Base-by-base conservation (phyloP, 2,797 vertebrate species). In the Varecia variegata region DNA sequence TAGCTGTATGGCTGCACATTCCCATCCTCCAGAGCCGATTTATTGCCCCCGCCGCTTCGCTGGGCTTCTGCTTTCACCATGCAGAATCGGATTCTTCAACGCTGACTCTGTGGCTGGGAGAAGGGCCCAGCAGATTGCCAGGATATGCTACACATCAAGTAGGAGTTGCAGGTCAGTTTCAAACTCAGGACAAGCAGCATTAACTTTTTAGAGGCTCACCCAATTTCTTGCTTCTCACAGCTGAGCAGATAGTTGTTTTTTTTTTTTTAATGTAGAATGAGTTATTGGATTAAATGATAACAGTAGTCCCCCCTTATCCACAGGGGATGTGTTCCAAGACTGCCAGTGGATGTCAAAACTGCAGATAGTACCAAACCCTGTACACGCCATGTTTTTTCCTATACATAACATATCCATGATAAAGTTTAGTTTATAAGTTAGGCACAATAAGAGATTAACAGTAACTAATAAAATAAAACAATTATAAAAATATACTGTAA, bases 51-150 rank as follows among this genome's bases (percentile, higher is more conserved):
- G 99, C 99, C 0, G 98, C 99, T 0, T 67, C 97, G 0, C 99
- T 99, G 60, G 99, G 99, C 91, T 99, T 99, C 98, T 58, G 97
- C 90, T 99, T 99, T 97, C 99, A 99, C 86, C 99, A 99, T 0
- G 99, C 99, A 1, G 98, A 98, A 88, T 95, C 87, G 0, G 97
- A 99, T 94, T 98, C 98, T 0, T 98, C 99, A 3, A 98, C 99
- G 0, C 96, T 99, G 97, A 98, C 98, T 0, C 98, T 99, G 35
- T 99, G 99, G 99, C 96, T 99, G 95, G 99, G 98, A 11, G 97
- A 98, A 3, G 99, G 99, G 30, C 97, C 98, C 58, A 99, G 98
- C 99, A 98, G 99, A 27, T 98, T 99, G 47, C 99, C 99, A 0
- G 98, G 97, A 1, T 99, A 99, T 0, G 99, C 99, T 21, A 99